Conservation (phyloP, 2,888 invertebrate genomes). For the Yponomeuta malinellus region DNA sequence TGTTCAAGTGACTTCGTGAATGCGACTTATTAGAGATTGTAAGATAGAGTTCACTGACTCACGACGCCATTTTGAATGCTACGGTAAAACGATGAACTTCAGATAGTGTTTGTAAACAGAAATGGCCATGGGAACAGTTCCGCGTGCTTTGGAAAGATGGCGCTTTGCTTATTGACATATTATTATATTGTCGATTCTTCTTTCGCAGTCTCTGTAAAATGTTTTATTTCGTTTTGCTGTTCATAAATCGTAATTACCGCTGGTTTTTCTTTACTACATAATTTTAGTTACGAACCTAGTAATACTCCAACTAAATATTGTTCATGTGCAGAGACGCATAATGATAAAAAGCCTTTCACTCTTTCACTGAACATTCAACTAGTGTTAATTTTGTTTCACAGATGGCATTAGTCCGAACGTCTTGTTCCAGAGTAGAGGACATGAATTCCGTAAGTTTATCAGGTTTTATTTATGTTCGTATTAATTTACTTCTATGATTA, state of each 20-base stretch:
- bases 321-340: too few relatives aligned
- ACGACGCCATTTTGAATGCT: not conserved
- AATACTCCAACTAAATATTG: too few relatives aligned
- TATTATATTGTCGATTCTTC: not conserved
- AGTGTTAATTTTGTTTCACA: not conserved
- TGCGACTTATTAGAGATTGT: not conserved
- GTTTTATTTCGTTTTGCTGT: too few relatives aligned
- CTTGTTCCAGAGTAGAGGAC: not conserved
- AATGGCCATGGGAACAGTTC: slow-evolving; percentile 8
- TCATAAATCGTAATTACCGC: too few relatives aligned
- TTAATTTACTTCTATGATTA: too few relatives aligned
- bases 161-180: not conserved
- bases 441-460: too few relatives aligned
- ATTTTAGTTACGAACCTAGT: too few relatives aligned
- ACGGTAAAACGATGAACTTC: slow-evolving; percentile 14
- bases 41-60: slow-evolving; percentile 7
- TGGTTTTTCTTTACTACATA: too few relatives aligned
- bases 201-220: too few relatives aligned
- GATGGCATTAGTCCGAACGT: not conserved
- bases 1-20: not conserved
- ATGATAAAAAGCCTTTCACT: not conserved
- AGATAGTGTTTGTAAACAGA: slow-evolving; percentile 13
- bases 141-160: not conserved
- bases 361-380: not conserved
- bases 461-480: too few relatives aligned